Base-by-base conservation (phyloP, 2,113 vertebrate species). In the Nannospalax galili region DNA sequence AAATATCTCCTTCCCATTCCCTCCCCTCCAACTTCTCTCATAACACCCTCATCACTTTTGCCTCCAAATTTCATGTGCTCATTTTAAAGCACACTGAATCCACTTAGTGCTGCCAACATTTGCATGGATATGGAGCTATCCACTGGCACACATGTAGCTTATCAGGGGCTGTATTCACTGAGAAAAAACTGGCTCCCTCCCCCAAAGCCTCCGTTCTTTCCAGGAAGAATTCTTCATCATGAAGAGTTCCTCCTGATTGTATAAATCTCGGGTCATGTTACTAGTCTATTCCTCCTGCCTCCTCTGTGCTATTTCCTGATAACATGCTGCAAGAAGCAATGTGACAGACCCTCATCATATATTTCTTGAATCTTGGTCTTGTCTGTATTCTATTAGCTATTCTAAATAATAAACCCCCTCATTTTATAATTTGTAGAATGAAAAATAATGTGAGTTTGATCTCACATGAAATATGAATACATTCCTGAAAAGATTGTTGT, bases 391-490 rank as follows among this genome's bases (percentile, higher is more conserved):
- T 91, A 45, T 81, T 48, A 81, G 24, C 10, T 93, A 87, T 79
- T 84, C 32, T 84, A 82, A 88, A 95, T 81, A 24, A 64, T 11
- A 6, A 17, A 96, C 74, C 30, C 37, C 22, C 22, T 92, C 52
- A 84, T 60, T 60, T 95, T 81, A 80, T 52, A 22, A 91, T 88
- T 86, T 80, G 35, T 62, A 77, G 35, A 78, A 94, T 81, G 19
- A 58, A 94, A 92, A 84, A 22, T 92, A 74, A 72, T 90, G 70
- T 80, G 6, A 26, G n/a, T 85, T 95, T 85, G 28, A 67, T 85
- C 48, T 22, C 7, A 74, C 2, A n/a, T 77, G 28, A 88, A 88
- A 88, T 85, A 75, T 56, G 60, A 85, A 85, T 5, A 48, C 6
- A 82, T 91, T 92, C 64, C 10, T 60, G 24, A 52, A 75, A 95